Conservation (phyloP, 2,113 vertebrate genomes). For the Callaeas wilsoni region DNA sequence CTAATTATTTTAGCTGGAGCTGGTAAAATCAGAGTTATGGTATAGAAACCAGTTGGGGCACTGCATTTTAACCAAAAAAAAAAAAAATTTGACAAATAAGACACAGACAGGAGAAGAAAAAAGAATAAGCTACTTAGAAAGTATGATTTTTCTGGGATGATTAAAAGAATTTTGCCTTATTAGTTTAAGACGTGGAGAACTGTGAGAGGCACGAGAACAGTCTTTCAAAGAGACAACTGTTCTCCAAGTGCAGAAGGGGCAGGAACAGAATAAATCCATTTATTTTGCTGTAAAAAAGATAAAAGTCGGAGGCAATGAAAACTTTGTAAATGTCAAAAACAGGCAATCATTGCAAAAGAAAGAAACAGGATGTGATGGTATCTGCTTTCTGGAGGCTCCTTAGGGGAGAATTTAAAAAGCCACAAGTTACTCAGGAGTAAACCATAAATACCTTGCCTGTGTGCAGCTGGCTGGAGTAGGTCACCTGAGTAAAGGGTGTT, state of each 20-base stretch:
- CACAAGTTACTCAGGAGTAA: background rate
- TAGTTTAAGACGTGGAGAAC: background rate
- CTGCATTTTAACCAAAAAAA: background rate
- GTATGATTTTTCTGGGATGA: background rate
- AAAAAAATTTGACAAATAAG: background rate
- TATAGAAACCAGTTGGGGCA: background rate
- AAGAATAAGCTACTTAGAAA: background rate
- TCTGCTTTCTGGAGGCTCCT: background rate
- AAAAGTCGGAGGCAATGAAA: background rate
- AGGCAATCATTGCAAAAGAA: background rate
- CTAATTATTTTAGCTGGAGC: background rate
- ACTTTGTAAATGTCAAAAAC: background rate
- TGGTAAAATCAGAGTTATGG: background rate
- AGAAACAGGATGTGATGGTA: background rate
- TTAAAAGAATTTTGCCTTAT: background rate
- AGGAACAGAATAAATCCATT: background rate
- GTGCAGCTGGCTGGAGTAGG: background rate
- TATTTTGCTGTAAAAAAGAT: background rate
- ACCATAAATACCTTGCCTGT: background rate
- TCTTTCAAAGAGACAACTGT: background rate
- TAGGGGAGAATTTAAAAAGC: background rate
- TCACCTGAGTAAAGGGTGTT: background rate
- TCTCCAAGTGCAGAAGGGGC: background rate
- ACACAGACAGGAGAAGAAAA: background rate
- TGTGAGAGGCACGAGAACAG: background rate